Conservation (phyloP, 92 coral and sea anemone genomes). For the Epizoanthus stellaris region DNA sequence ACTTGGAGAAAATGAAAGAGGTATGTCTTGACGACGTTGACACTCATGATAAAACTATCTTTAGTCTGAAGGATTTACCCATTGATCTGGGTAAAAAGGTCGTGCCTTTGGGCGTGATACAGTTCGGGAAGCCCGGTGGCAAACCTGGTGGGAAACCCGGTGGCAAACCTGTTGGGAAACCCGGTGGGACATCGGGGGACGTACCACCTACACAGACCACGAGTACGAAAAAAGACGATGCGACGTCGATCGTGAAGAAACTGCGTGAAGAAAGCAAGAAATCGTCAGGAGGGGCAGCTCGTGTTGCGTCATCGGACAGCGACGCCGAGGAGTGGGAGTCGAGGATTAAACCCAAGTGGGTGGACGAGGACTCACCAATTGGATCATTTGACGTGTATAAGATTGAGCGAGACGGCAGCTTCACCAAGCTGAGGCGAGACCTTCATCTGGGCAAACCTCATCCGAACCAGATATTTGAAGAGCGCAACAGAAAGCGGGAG, state of each 20-base stretch:
- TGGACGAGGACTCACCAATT: conserved; percentile 9
- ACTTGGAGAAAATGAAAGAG: not conserved
- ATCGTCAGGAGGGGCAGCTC: conserved; percentile 34
- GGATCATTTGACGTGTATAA: conserved; percentile 42
- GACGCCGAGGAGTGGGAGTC: conserved; percentile 52
- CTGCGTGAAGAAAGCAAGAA: conserved; percentile 36
- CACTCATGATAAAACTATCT: not conserved
- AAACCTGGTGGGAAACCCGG: not conserved
- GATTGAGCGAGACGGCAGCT: conserved; percentile 51
- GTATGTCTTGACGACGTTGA: conserved; percentile 13
- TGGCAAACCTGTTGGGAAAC: not conserved
- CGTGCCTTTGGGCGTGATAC: conserved; percentile 1
- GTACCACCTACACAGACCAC: not conserved
- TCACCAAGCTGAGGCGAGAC: conserved; percentile 60
- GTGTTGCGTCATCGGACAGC: conserved; percentile 31
- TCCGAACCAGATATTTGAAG: conserved; percentile 83
- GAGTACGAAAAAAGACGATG: conserved; percentile 15
- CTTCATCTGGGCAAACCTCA: conserved; percentile 84
- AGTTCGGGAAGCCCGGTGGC: conserved; percentile 5
- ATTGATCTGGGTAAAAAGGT: not conserved
- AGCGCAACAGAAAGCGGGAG: conserved; percentile 50
- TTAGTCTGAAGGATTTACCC: not conserved
- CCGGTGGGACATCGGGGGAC: not conserved
- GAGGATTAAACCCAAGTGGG: conserved; percentile 4
- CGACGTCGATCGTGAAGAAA: conserved; percentile 15